These are phyloP conservation scores for Ophraella communa DNA, from an alignment of 2,888 invertebrate species.

Conservation along the genomic window DNA sequence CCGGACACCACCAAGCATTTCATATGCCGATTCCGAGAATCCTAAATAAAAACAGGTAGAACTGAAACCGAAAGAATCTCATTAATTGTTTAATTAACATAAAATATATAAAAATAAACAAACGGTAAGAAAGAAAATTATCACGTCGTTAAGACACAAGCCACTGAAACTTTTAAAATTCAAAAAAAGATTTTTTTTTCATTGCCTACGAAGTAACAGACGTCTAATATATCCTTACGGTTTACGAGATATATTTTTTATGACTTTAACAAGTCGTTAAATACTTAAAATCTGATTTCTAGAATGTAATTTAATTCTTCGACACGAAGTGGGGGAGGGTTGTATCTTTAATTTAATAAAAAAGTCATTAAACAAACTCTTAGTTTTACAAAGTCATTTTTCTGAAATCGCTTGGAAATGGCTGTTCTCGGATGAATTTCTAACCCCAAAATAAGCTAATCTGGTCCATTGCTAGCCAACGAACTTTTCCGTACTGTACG, in stretches of 20 bases:
- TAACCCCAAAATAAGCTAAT: too few species aligned
- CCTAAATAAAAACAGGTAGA: constrained; percentile 49
- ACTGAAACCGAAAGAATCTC: constrained; percentile 42
- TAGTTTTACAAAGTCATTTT: too few species aligned
- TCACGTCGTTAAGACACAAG: constrained; percentile 52
- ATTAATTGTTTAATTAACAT: constrained; percentile 53
- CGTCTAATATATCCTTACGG: not conserved
- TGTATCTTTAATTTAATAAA: too few species aligned
- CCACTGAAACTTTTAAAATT: constrained; percentile 44
- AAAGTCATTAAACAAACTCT: too few species aligned
- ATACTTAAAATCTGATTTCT: not conserved
- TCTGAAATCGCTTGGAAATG: too few species aligned
- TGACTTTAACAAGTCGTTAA: not conserved
- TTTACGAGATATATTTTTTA: not conserved
- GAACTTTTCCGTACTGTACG: too few species aligned
- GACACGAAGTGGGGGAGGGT: not conserved
- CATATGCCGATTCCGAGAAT: constrained; percentile 46
- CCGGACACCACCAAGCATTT: constrained; percentile 36
- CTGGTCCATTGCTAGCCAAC: too few species aligned
- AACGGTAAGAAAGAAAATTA: constrained; percentile 50
- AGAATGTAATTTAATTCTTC: not conserved
- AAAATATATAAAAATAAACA: constrained; percentile 51
- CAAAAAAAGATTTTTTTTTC: not conserved
- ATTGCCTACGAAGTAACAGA: not conserved
- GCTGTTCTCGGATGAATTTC: too few species aligned